Evolutionary conservation across 1,140 invertebrate species (phyloP).

Genomic region (Hyles euphorbiae): DNA sequence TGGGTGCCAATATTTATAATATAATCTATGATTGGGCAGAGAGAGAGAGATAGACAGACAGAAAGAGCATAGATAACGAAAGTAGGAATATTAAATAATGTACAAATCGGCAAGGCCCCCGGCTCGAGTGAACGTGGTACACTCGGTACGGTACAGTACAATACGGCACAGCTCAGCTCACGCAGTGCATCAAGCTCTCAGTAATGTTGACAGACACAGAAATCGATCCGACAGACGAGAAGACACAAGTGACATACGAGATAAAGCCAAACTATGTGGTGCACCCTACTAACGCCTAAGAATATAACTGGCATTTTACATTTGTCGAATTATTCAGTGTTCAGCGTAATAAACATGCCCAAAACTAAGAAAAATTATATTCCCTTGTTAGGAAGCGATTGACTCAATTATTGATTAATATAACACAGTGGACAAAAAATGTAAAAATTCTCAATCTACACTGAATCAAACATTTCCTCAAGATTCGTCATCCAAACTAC

Average conservation of each 20-base stretch:
- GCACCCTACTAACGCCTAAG: conserved; percentile 66
- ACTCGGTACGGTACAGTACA: conserved; percentile 7
- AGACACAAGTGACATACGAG: conserved; percentile 59
- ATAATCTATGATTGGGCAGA: conserved; percentile 57
- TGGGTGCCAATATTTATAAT: conserved; percentile 61
- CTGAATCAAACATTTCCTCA: conserved; percentile 43
- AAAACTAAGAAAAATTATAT: conserved; percentile 69
- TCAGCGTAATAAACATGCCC: conserved; percentile 72
- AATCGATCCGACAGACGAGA: conserved; percentile 48
- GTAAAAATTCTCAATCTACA: conserved; percentile 48
- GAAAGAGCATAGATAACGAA: conserved; percentile 13
- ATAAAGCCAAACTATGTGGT: conserved; percentile 68
- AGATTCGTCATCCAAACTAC: conserved; percentile 62
- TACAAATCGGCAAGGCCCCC: conserved; percentile 7
- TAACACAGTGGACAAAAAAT: conserved; percentile 54
- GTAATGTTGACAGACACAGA: conserved; percentile 35
- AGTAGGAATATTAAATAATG: conserved; percentile 7
- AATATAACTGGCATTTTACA: conserved; percentile 31
- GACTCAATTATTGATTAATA: conserved; percentile 55
- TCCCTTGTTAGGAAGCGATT: conserved; percentile 73
- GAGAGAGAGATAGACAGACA: conserved; percentile 38
- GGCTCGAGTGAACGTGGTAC: conserved; percentile 4
- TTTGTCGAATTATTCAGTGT: conserved; percentile 32
- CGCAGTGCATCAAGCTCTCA: conserved; percentile 35
- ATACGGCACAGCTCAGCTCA: conserved; percentile 14